Evolutionary conservation across 1,140 invertebrate genomes (phyloP), one percentile per base, ranked within the genome.

Genomic region (Ectropis grisescens): DNA sequence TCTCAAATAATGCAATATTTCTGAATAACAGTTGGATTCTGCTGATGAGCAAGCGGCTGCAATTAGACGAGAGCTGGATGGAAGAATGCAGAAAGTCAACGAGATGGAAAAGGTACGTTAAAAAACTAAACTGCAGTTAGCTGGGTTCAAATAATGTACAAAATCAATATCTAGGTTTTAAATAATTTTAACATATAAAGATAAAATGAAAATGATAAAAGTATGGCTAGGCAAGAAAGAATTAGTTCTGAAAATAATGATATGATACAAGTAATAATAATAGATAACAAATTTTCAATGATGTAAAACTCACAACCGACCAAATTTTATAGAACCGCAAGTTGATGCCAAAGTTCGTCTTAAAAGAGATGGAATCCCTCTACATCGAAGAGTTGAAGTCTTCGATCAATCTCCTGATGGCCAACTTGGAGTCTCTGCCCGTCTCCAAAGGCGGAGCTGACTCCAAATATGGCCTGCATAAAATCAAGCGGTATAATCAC

Each of bases 341-440:
- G 84, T 82, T 98, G 47, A 97, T 98, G 92, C 98, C 98, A 42
- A 97, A 96, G 83, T 99, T 99, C 88, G 96, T 99, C 33, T 86
- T 99, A 32, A 99, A 99, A 88, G 98, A 99, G 84, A 99, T 99
- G 98, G 98, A 99, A 84, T 96, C 94, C 28, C 88, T 99, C 58
- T 99, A 98, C 85, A 93, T 99, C 47, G 98, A 99, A 85, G 98
- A 99, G 82, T 85, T 98, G 43, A 97, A 98, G 82, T 91, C 95
- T 44, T 97, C 96, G 42, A 98, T 99, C 79, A 99, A 98, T 83
- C 86, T 96, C 41, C 86, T 99, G 51, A 99, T 99, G 95, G 94
- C 94, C 32, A 99, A 99, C 87, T 85, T 99, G 68, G 98, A 99
- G 86, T 98, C 95, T 38, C 87, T 99, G 40, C 98, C 98, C 19